Evolutionary conservation across 2,797 vertebrate genomes (phyloP).

Genomic region (Melanotaenia boesemani): DNA sequence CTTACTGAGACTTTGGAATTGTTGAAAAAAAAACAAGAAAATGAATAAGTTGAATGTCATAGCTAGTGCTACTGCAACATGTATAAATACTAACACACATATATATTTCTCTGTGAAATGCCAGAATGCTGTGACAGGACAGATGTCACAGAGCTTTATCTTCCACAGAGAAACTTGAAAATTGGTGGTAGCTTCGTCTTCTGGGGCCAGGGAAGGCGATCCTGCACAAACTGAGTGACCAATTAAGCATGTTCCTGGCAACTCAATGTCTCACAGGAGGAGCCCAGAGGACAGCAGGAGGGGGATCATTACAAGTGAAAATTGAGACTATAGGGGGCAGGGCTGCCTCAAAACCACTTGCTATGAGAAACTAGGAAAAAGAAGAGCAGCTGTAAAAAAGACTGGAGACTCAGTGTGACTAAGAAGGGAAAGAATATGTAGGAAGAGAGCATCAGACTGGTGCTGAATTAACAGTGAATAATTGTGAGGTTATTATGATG

Average conservation of each 20-base stretch:
- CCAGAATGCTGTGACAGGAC: constrained; percentile 18
- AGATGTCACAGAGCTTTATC: constrained; percentile 27
- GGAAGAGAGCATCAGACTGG: constrained; percentile 22
- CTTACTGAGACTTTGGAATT: constrained; percentile 3
- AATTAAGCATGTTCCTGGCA: constrained; percentile 56
- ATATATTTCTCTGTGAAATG: constrained; percentile 19
- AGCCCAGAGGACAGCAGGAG: constrained; percentile 35
- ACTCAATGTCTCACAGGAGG: constrained; percentile 22
- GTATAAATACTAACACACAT: constrained; percentile 16
- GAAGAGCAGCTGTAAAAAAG: constrained; percentile 24
- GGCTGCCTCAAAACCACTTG: constrained; percentile 39
- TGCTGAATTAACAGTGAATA: constrained; percentile 29
- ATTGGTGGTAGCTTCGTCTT: constrained; percentile 23
- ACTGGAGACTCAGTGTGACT: constrained; percentile 7
- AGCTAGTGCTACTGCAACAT: constrained; percentile 30
- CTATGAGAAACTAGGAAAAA: constrained; percentile 29
- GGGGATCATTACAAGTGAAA: constrained; percentile 52
- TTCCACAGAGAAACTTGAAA: constrained; percentile 35
- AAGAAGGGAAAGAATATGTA: constrained; percentile 13
- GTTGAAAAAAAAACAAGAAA: constrained; percentile 23
- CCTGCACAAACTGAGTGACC: constrained; percentile 53
- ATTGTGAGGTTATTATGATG: constrained; percentile 29
- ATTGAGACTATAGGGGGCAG: constrained; percentile 33
- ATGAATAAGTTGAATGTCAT: constrained; percentile 12
- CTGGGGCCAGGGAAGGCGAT: constrained; percentile 16